Conservation (phyloP, 2,888 invertebrate species). For the Balanococcus diminutus region DNA sequence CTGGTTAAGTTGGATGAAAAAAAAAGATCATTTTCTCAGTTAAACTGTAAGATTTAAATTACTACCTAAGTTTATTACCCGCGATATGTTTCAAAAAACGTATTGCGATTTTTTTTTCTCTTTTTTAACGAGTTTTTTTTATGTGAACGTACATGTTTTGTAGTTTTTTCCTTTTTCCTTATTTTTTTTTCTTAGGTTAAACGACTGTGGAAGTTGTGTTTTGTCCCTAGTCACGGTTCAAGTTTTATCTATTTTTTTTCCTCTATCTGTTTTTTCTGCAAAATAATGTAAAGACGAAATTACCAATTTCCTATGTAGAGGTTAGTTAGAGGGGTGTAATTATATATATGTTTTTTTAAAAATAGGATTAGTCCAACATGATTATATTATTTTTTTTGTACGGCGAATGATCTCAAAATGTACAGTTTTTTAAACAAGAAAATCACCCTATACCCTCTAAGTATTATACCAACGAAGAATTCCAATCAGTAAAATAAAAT, state of each 20-base stretch:
- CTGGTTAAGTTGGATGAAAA: neutral
- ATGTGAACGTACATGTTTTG: constrained; percentile 31
- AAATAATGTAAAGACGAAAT: constrained; percentile 20
- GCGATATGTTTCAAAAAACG: constrained; percentile 35
- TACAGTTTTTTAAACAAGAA: constrained; percentile 11
- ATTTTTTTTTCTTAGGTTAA: neutral
- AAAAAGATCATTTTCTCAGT: constrained; percentile 36
- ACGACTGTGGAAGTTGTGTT: constrained; percentile 34
- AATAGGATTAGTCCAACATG: neutral
- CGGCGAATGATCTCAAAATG: constrained; percentile 49
- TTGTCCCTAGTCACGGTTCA: constrained; percentile 42
- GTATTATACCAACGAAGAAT: neutral
- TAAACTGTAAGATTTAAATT: constrained; percentile 33
- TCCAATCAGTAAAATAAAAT: neutral
- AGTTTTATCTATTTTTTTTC: constrained; percentile 4
- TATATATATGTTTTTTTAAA: neutral
- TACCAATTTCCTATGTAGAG: constrained; percentile 14
- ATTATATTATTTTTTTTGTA: neutral
- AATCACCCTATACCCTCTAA: neutral
- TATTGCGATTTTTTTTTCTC: constrained; percentile 11
- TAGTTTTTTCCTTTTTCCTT: no score
- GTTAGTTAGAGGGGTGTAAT: constrained; percentile 26
- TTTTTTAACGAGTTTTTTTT: constrained; percentile 12
- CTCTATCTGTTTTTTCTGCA: neutral
- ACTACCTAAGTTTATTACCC: constrained; percentile 12